Evolutionary conservation across 1,140 invertebrate genomes (phyloP).

Genomic region (Chironomus striatipennis): DNA sequence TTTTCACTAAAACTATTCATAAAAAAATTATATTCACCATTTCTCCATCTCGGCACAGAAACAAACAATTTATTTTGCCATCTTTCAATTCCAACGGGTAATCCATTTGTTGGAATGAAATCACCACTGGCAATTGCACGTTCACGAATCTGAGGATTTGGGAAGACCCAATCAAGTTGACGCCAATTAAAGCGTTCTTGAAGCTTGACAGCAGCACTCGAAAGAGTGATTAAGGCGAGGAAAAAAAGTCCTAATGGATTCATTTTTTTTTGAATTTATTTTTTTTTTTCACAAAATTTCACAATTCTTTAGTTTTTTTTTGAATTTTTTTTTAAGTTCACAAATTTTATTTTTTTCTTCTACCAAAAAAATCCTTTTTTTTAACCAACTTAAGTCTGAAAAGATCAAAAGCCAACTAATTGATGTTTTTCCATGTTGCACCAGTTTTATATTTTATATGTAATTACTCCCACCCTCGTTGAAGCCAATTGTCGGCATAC

Average conservation of each 20-base stretch:
- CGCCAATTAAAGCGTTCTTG: conserved; percentile 65
- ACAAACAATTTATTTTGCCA: conserved; percentile 70
- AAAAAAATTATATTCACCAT: conserved; percentile 39
- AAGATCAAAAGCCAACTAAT: neutral
- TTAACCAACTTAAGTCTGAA: neutral
- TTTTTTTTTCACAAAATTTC: neutral
- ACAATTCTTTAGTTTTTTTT: too few relatives aligned
- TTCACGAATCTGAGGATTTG: conserved; percentile 47
- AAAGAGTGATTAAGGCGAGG: conserved; percentile 29
- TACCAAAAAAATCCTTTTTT: too few relatives aligned
- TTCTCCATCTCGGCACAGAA: conserved; percentile 63
- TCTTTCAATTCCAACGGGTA: conserved; percentile 70
- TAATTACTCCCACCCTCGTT: neutral
- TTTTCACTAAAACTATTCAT: neutral
- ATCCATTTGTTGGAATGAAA: conserved; percentile 60
- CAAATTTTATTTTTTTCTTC: too few relatives aligned
- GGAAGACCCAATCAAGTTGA: conserved; percentile 63
- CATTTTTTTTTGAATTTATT: neutral
- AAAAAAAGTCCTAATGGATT: conserved; percentile 34
- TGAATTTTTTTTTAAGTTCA: too few relatives aligned
- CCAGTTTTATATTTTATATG: conserved; percentile 19
- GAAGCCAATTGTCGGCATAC: too few relatives aligned
- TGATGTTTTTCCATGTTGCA: conserved; percentile 18
- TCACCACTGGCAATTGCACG: conserved; percentile 53
- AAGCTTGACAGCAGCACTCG: conserved; percentile 45